Evolutionary conservation across 2,888 invertebrate species (phyloP), one percentile per base, ranked within the genome.

Genomic region (Perizoma affinitatum): DNA sequence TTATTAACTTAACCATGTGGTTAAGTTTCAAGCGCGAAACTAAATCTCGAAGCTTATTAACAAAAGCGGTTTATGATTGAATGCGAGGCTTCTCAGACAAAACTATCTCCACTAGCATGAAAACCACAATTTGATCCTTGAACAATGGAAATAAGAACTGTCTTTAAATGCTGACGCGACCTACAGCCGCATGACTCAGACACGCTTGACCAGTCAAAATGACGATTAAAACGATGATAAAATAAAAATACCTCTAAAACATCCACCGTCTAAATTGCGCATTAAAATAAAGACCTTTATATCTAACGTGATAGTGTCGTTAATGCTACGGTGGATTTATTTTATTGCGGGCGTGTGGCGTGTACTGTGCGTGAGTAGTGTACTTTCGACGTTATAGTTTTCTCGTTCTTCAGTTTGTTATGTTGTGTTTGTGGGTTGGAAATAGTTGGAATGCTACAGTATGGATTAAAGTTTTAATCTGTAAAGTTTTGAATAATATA

Each of bases 161-260:
- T 58, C 38, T 44, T 47, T 53, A 8, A 43, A 59, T 35, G 54
- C 41, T 67, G 68, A 70, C 61, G 67, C 65, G 66, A 69, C 51
- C 53, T 61, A 60, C 61, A 46, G 44, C 52, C 45, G 38, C 58
- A 63, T 79, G 76, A 77, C 54, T 74, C 70, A 73, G 65, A 49
- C 67, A 58, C 65, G 69, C 71, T 68, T 74, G 78, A 77, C 75
- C 75, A 73, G 72, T 73, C 69, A 67, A 67, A 69, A 64, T 65
- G 68, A 69, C 75, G 71, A 75, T 75, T 72, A 71, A 72, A 70
- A 68, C 59, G 61, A 69, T 75, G 73, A 74, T 79, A 77, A 75
- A 78, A 76, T 79, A 77, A 75, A 78, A 76, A 75, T 78, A 75
- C 73, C 71, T 71, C 53, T 56, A 66, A 68, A 67, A 70, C 66